These are phyloP conservation scores for Choreutis nemorana DNA, from an alignment of 2,888 invertebrate genomes.

Conservation along the genomic window DNA sequence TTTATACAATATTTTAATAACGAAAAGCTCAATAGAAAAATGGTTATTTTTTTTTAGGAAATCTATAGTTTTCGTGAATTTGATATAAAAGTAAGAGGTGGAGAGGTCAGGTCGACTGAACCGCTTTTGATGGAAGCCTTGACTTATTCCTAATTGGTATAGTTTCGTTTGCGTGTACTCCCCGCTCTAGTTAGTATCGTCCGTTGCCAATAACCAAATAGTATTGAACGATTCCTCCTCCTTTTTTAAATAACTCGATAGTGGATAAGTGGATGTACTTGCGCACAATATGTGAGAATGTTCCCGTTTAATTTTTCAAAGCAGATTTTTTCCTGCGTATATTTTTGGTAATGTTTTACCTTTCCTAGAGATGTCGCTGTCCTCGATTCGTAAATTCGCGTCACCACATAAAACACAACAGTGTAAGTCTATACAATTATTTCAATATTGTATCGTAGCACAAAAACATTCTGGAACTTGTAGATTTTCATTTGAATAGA, in stretches of 20 bases:
- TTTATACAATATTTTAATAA: too few relatives aligned
- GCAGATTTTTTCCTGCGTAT: conserved; percentile 40
- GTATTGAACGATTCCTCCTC: conserved; percentile 50
- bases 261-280: conserved; percentile 48
- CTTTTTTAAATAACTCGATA: conserved; percentile 24
- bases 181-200: conserved; percentile 31
- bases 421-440: too few relatives aligned
- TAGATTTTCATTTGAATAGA: conserved; percentile 32
- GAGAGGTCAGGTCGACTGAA: too few relatives aligned
- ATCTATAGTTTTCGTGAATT: too few relatives aligned
- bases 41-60: too few relatives aligned
- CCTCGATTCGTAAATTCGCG: too few relatives aligned
- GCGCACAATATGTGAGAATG: conserved; percentile 45
- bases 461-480: conserved; percentile 31
- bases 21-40: too few relatives aligned
- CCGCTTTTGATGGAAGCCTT: too few relatives aligned
- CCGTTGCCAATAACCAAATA: conserved; percentile 57
- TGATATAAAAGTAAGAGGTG: too few relatives aligned
- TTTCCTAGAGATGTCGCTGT: conserved; percentile 17
- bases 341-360: conserved; percentile 55
- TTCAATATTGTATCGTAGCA: conserved; percentile 43
- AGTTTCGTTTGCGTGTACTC: conserved; percentile 36
- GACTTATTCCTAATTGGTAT: too few relatives aligned
- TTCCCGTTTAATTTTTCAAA: conserved; percentile 26
- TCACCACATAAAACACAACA: too few relatives aligned